Base-by-base conservation (phyloP, 2,113 vertebrate species). In the Rhinoderma darwinii region DNA sequence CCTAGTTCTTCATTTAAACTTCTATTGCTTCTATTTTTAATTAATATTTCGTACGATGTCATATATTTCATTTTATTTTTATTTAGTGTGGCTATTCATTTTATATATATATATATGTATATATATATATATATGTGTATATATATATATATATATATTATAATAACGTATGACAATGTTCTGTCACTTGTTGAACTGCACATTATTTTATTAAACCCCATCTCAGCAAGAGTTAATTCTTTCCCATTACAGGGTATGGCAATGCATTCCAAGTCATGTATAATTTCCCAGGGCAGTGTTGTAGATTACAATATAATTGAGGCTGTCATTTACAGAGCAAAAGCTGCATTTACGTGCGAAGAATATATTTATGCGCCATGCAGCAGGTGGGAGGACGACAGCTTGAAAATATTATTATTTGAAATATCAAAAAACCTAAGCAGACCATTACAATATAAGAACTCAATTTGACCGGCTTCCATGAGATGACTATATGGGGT, bases 261-360 rank as follows among this genome's bases (percentile, higher is more conserved):
- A 63, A 84, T 76, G 72, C 51, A 61, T 84, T 75, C 72, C 83
- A 61, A 84, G 72, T 63, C 83, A 84, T 76, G 83, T 84, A 44
- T 76, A 84, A 84, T 84, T 84, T 84, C 83, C 83, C 83, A 84
- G 83, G 72, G 83, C 83, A 61, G 72, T 61, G 83, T 54, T 76
- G 83, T 84, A 84, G 70, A 84, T 75, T 84, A 84, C 83, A 84
- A 59, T 84, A 84, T 84, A 84, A 84, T 84, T 76, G 83, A 84
- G 66, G 70, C 72, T 84, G 83, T 84, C 83, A 84, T 84, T 84
- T 84, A 84, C 83, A 76, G 83, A 76, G 70, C 70, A 41, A 84
- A 84, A 75, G 83, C 83, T 44, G 25, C 83, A 43, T 32, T 56
- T 84, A 61, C 72, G 51, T 84, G 72, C 83, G 12, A 27, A 6